A percentile compares a stretch with the other conserved stretches of the same genome.
These are phyloP conservation scores for Drosophila testacea DNA, from an alignment of 2,888 invertebrate genomes.

Conservation along the genomic window DNA sequence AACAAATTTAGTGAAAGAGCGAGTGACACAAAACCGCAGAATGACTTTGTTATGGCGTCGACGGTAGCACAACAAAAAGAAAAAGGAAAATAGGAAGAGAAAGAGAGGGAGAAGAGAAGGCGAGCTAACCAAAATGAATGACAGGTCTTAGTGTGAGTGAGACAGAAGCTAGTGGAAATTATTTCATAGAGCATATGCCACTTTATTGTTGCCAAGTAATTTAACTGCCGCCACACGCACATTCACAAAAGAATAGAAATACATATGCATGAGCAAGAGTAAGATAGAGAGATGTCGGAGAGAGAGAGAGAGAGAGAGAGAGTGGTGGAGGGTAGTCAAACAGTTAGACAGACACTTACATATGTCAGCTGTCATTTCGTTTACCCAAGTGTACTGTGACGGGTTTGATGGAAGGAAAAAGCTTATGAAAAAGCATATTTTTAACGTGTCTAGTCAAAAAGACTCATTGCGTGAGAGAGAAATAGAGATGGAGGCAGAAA, in stretches of 20 bases:
- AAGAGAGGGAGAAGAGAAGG: slow-evolving; percentile 2
- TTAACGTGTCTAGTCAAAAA: slow-evolving; percentile 59
- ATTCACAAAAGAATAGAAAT: slow-evolving; percentile 12
- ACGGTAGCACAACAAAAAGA: slow-evolving; percentile 12
- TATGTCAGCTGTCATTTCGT: slow-evolving; percentile 81
- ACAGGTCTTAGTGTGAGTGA: slow-evolving; percentile 33
- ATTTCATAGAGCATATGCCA: slow-evolving; percentile 69
- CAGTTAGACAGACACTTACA: slow-evolving; percentile 72
- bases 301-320: slow-evolving; percentile 14
- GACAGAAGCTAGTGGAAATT: slow-evolving; percentile 51
- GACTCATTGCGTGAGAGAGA: slow-evolving; percentile 16
- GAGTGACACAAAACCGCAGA: slow-evolving; percentile 53
- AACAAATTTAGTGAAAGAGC: slow-evolving; percentile 64
- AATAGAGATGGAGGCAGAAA: slow-evolving; percentile 3
- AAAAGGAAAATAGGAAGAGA: neutral
- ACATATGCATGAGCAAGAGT: slow-evolving; percentile 10
- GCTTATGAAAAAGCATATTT: slow-evolving; percentile 65
- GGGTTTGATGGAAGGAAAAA: slow-evolving; percentile 18
- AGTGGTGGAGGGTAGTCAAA: slow-evolving; percentile 24
- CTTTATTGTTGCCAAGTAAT: slow-evolving; percentile 82
- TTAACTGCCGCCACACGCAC: slow-evolving; percentile 69
- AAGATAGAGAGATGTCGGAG: neutral
- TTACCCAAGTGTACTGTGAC: slow-evolving; percentile 46
- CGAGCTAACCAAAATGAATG: slow-evolving; percentile 35
- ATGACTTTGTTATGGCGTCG: slow-evolving; percentile 44